phyloP scores from a whole-genome alignment of 2,113 vertebrate genomes.

The Hippolais icterina region DNA sequence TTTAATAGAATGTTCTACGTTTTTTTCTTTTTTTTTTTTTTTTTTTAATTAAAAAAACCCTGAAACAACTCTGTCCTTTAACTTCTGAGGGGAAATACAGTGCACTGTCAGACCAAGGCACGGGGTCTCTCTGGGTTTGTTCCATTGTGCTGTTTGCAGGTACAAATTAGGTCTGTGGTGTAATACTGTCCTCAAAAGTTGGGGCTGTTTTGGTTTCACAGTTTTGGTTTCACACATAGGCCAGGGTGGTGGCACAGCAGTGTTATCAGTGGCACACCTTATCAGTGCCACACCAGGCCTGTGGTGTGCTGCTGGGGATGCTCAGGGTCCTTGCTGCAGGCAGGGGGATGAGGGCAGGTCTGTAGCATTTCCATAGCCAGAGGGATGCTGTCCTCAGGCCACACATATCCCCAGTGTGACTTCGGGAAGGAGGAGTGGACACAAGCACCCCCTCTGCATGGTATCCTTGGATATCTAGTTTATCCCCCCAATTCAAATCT shows the following conservation, averaged over 20 bases:
- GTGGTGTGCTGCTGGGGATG: not conserved
- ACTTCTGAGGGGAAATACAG: constrained; percentile 1
- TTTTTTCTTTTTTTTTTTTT: not conserved
- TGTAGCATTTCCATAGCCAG: not conserved
- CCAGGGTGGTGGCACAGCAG: not conserved
- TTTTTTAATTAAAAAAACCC: not conserved
- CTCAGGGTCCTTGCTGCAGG: not conserved
- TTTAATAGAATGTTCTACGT: constrained; percentile 22
- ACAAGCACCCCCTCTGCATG: not conserved
- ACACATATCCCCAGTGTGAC: not conserved
- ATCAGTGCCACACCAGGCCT: not conserved
- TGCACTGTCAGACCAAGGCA: not conserved
- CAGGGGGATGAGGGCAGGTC: not conserved
- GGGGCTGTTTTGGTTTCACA: not conserved
- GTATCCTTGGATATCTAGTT: not conserved
- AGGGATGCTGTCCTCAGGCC: not conserved
- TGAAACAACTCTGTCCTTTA: not conserved
- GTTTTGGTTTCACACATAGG: not conserved
- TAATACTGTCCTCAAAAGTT: constrained; percentile 6
- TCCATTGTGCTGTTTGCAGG: not conserved
- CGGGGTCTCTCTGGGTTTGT: not conserved
- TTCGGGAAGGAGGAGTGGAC: not conserved
- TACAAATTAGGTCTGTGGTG: not conserved
- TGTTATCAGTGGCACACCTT: not conserved
- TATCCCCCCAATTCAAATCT: not conserved